Evolutionary conservation across 2,113 vertebrate genomes (phyloP).

Genomic region (Alexandromys fortis): DNA sequence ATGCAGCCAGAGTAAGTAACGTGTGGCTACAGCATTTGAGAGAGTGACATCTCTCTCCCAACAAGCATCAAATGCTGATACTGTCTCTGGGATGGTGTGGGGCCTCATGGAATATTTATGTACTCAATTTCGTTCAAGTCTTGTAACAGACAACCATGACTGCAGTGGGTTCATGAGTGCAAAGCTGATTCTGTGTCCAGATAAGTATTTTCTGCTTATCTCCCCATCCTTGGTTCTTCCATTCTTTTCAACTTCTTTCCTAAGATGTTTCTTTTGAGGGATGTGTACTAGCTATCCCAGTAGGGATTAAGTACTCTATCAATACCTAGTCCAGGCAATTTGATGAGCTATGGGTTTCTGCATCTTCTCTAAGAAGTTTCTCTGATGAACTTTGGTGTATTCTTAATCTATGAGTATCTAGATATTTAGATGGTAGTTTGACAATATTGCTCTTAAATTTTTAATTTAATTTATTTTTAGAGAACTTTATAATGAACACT

Average conservation of each 20-base stretch:
- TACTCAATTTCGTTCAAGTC: background rate
- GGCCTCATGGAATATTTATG: background rate
- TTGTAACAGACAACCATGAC: background rate
- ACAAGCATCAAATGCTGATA: background rate
- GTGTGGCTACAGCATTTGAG: background rate
- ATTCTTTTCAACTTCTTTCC: background rate
- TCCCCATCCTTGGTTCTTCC: background rate
- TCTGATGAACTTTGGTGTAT: background rate
- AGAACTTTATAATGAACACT: background rate
- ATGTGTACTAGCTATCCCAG: background rate
- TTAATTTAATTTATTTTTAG: background rate
- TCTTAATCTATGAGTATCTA: background rate
- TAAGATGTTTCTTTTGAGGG: background rate
- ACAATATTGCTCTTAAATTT: background rate
- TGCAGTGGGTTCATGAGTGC: background rate
- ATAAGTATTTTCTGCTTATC: background rate
- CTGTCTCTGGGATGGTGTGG: background rate
- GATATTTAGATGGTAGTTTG: background rate
- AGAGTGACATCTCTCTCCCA: background rate
- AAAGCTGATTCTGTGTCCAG: background rate
- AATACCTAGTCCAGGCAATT: background rate
- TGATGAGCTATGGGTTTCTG: background rate
- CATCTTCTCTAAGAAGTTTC: background rate
- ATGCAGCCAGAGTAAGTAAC: background rate
- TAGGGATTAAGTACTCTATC: background rate